A percentile compares a stretch with the other conserved stretches of the same genome.
Evolutionary conservation across 2,888 invertebrate genomes (phyloP).

Genomic region (Andrena trimmerana): DNA sequence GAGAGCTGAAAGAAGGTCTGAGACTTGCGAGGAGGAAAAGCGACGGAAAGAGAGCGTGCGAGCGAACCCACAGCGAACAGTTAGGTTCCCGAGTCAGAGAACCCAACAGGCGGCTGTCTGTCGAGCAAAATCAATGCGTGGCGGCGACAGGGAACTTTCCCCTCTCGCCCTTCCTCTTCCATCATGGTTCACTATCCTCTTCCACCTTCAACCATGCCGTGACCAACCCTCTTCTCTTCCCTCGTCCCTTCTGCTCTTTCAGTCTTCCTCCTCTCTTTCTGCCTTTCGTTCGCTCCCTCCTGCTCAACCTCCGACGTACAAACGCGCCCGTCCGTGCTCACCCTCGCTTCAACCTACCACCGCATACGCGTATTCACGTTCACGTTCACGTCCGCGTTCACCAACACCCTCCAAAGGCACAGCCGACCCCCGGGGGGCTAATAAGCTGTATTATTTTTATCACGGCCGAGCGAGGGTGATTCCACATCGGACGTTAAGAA

Average conservation of each 20-base stretch:
- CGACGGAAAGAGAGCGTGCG: conserved; percentile 36
- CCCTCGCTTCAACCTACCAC: conserved; percentile 32
- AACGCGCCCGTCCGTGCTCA: conserved; percentile 48
- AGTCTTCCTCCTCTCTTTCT: conserved; percentile 46
- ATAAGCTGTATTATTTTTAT: conserved; percentile 81
- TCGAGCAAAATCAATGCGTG: conserved; percentile 84
- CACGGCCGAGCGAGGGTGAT: conserved; percentile 67
- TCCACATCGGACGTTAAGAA: conserved; percentile 45
- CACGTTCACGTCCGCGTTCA: conserved; percentile 6
- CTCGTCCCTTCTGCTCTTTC: conserved; percentile 51
- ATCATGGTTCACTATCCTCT: conserved; percentile 60
- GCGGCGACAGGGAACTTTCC: conserved; percentile 80
- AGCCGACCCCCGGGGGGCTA: conserved; percentile 70
- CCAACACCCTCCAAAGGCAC: conserved; percentile 38
- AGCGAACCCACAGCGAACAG: conserved; percentile 65
- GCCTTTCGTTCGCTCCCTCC: conserved; percentile 48
- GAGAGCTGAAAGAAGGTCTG: not conserved
- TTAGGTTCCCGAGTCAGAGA: conserved; percentile 76
- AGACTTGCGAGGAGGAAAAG: conserved; percentile 14
- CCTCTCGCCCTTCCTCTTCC: conserved; percentile 57
- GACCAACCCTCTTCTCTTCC: conserved; percentile 64
- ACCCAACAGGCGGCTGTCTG: conserved; percentile 82
- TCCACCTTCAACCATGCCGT: conserved; percentile 57
- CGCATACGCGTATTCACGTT: conserved; percentile 6
- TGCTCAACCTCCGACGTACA: conserved; percentile 44